These are phyloP conservation scores for Melanchra persicariae DNA, from an alignment of 2,888 invertebrate species.

Conservation along the genomic window DNA sequence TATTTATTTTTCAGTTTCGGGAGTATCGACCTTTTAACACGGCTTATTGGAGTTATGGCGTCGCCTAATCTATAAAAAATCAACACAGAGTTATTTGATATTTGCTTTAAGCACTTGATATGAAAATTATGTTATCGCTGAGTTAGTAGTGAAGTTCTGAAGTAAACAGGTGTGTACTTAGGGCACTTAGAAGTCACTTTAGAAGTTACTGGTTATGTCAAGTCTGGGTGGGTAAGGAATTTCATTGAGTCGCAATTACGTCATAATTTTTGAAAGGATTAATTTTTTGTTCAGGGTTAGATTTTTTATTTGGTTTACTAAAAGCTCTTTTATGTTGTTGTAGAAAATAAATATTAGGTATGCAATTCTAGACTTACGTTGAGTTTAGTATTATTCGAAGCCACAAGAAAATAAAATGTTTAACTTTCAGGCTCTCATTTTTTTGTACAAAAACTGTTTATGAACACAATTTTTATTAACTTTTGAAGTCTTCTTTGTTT, in stretches of 20 bases:
- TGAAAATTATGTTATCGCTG: slow-evolving; percentile 79
- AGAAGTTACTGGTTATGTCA: slow-evolving; percentile 65
- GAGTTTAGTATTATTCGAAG: background rate
- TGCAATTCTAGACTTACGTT: slow-evolving; percentile 1
- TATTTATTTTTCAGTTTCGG: slow-evolving; percentile 78
- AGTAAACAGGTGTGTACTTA: slow-evolving; percentile 83
- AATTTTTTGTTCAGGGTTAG: background rate
- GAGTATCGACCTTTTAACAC: slow-evolving; percentile 81
- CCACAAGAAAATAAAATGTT: too few relatives aligned
- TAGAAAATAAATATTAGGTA: slow-evolving; percentile 22
- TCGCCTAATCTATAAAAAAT: slow-evolving; percentile 85
- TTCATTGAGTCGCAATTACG: slow-evolving; percentile 10
- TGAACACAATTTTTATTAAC: too few relatives aligned
- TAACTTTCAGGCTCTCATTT: background rate
- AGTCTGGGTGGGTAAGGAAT: slow-evolving; percentile 25
- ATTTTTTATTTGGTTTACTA: slow-evolving; percentile 14
- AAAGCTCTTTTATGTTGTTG: slow-evolving; percentile 31
- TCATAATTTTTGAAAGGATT: background rate
- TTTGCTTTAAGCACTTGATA: slow-evolving; percentile 88
- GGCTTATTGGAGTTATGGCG: slow-evolving; percentile 73
- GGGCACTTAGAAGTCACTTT: slow-evolving; percentile 69
- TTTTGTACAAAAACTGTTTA: too few relatives aligned
- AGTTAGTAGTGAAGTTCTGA: slow-evolving; percentile 69
- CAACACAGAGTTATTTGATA: slow-evolving; percentile 81
- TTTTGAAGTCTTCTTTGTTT: too few relatives aligned